Base-by-base conservation (phyloP, 2,888 invertebrate genomes). In the Brachypterus glaber region DNA sequence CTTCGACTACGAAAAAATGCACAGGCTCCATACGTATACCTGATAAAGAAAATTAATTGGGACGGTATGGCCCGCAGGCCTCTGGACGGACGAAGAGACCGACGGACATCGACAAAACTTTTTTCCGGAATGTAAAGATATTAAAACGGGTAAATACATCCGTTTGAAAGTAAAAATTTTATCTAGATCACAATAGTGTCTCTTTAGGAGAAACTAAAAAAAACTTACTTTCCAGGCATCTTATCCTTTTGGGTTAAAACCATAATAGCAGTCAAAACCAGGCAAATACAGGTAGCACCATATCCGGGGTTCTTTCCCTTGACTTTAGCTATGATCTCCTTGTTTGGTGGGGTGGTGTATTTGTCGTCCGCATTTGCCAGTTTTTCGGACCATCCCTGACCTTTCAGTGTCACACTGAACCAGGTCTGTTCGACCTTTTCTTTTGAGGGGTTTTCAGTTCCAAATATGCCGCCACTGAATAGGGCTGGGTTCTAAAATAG, bases 221-320 rank as follows among this genome's bases (percentile, higher is more conserved):
- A n/a, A n/a, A n/a, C n/a, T n/a, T n/a, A n/a, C n/a, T n/a, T n/a
- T n/a, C n/a, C n/a, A n/a, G n/a, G n/a, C n/a, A n/a, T n/a, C 54
- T 81, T 81, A 37, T 79, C 73, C 21, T 66, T 66, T 58, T 95
- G 89, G 13, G 73, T 74, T 8, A 95, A 67, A 33, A 95, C 64
- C 1, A 79, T 81, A 40, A 85, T 54, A 0, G 85, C 95, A 30
- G 82, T 70, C 42, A 80, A 69, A 3, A 92, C 68, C 42, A 90
- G 58, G 29, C 79, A 75, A 3, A 76, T 74, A 39, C 83, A 81
- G 0, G 91, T 92, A 5, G 82, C 74, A 2, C 86, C 83, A 69
- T 95, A 95, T 11, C 84, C 92, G 2, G 84, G 82, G 67, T 89
- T 82, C 37, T 46, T 55, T 1, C 78, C 80, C 12, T 68, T 60